These are phyloP conservation scores for Camponotus pennsylvanicus DNA, from an alignment of 1,140 invertebrate genomes.

Conservation along the genomic window DNA sequence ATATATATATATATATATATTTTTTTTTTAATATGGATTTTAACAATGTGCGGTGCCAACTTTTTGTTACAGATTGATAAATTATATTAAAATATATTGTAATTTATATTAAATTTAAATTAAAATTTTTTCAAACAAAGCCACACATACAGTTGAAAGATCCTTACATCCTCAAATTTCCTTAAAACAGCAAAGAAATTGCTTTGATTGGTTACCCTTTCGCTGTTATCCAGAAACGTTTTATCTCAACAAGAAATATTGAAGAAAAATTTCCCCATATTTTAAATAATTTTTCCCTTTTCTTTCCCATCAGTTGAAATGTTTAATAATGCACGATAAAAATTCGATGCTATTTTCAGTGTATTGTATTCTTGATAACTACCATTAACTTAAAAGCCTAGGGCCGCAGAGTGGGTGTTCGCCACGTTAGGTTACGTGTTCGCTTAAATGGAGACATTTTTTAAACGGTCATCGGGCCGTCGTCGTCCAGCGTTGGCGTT, in stretches of 20 bases:
- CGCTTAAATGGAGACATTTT: conserved; percentile 53
- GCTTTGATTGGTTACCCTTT: conserved; percentile 4
- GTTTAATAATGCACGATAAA: conserved; percentile 4
- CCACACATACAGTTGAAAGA: too few species aligned
- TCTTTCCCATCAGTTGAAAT: conserved; percentile 9
- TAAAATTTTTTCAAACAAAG: too few species aligned
- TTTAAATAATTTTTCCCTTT: conserved; percentile 5
- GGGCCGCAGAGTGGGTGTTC: background rate
- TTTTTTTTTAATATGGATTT: too few species aligned
- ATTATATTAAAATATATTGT: too few species aligned
- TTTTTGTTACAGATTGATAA: too few species aligned
- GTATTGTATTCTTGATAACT: conserved; percentile 25
- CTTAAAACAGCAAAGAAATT: too few species aligned
- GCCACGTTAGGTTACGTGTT: conserved; percentile 31
- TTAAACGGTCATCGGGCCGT: conserved; percentile 5
- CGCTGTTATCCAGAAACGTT: background rate
- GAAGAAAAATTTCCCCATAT: conserved; percentile 16
- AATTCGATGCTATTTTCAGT: conserved; percentile 29
- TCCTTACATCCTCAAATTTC: too few species aligned
- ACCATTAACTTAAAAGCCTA: conserved; percentile 44
- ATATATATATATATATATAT: too few species aligned
- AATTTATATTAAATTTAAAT: too few species aligned
- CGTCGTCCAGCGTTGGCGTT: background rate
- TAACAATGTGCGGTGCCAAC: too few species aligned
- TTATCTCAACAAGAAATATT: conserved; percentile 9